Evolutionary conservation across 2,113 vertebrate species (phyloP), one percentile per base, ranked within the genome.

Genomic region (Lynx canadensis): DNA sequence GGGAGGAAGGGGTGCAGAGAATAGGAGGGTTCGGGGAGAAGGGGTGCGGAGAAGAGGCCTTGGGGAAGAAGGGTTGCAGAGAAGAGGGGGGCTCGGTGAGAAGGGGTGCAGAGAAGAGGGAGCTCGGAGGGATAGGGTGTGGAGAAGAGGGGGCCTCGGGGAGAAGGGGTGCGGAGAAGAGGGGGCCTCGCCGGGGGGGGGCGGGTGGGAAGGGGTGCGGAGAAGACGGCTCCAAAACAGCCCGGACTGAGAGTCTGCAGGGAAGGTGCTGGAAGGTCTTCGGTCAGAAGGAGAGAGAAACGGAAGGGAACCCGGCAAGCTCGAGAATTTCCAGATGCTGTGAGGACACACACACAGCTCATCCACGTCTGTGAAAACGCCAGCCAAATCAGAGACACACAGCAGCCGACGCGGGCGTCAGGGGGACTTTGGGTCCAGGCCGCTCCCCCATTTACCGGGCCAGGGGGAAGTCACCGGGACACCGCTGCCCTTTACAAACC

Each of bases 401-500:
- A 0, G 0, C 10, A 57, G 60, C n/a, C 25, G 0, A 16, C n/a
- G 50, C 3, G 1, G 5, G n/a, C 5, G 11, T n/a, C 36, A 0
- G 5, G 18, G 8, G 19, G 23, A 38, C 15, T 50, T n/a, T 23
- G 92, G 27, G 10, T 83, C 16, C 9, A 31, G 9, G 29, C 12
- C 13, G 69, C 13, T 50, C 7, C 48, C 19, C 12, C 4, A 2
- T 7, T 36, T 27, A 2, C 13, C 55, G 41, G 78, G 33, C 18
- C 69, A 27, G 50, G 38, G 41, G 7, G 1, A 38, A 76, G 25
- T 19, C 95, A 95, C 38, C 0, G 5, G 73, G 31, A 36, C 31
- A 1, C 5, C 3, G 21, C 41, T 1, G 0, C 38, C 80, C 55
- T 45, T 81, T 69, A 97, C 99, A 81, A 96, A 99, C 99, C 99